Evolutionary conservation across 2,888 invertebrate species (phyloP).

Genomic region (Gisinianus flammeolus): DNA sequence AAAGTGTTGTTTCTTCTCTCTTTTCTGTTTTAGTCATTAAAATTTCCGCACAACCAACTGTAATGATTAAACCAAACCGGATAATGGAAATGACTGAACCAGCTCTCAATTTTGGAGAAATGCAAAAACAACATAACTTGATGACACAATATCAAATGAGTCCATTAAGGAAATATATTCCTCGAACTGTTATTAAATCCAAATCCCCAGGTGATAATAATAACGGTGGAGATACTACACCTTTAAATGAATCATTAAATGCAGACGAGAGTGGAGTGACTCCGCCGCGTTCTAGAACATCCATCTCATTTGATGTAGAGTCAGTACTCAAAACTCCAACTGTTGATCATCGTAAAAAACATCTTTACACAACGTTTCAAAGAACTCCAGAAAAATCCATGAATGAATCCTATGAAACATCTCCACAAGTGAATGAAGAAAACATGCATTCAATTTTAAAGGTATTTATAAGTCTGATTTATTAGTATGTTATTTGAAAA

Average conservation of each 20-base stretch:
- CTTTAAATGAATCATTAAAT: not conserved
- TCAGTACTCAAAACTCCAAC: slow-evolving; percentile 50
- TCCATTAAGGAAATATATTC: slow-evolving; percentile 25
- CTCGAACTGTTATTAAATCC: not conserved
- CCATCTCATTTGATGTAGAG: slow-evolving; percentile 43
- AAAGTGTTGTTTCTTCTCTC: no score
- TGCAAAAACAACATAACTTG: not conserved
- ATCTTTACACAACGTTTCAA: not conserved
- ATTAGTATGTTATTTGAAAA: not conserved
- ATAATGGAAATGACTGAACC: slow-evolving; percentile 2
- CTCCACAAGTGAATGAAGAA: slow-evolving; percentile 13
- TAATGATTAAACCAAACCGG: slow-evolving; percentile 24
- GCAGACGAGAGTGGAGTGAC: not conserved
- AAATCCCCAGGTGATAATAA: slow-evolving; percentile 2
- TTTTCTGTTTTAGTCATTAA: not conserved
- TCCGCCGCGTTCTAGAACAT: slow-evolving; percentile 19
- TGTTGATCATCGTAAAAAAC: slow-evolving; percentile 46
- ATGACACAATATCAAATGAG: slow-evolving; percentile 26
- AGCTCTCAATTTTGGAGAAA: not conserved
- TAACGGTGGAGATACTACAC: not conserved
- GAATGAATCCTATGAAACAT: slow-evolving; percentile 23
- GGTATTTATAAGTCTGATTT: slow-evolving; percentile 36
- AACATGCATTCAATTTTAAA: slow-evolving; percentile 53
- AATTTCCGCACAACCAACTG: slow-evolving; percentile 2
- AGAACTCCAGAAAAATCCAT: not conserved